Percentiles rank a stretch among this genome's conserved stretches.
phyloP scores from a whole-genome alignment of 1,140 invertebrate species.

The Orchesella cincta region DNA sequence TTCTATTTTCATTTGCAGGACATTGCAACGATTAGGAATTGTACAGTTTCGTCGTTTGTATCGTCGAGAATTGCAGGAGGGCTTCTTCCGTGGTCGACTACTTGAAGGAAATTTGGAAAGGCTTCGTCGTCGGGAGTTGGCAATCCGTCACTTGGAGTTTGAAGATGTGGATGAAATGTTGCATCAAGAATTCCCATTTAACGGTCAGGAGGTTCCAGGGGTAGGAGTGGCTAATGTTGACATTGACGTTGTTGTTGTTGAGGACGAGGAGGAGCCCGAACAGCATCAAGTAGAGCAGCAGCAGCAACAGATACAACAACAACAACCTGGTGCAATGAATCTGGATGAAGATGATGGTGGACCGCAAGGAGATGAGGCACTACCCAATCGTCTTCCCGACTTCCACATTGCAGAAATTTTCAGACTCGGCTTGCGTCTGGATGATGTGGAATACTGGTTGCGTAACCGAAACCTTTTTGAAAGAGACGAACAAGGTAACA shows the following conservation, averaged over 20 bases:
- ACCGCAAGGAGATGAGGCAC: neutral
- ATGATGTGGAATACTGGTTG: conserved; percentile 6
- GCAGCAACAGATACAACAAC: too few species aligned
- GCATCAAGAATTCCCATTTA: neutral
- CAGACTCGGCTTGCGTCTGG: neutral
- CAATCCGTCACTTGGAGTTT: neutral
- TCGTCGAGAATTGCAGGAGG: neutral
- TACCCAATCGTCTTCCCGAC: neutral
- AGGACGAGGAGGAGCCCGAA: too few species aligned
- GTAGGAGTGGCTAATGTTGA: neutral
- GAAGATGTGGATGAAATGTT: neutral
- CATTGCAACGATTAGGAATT: neutral
- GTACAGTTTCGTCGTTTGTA: neutral
- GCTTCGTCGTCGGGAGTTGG: neutral
- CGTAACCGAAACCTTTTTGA: neutral
- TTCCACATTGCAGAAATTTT: neutral
- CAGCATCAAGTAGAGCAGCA: neutral
- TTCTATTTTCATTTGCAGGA: too few species aligned
- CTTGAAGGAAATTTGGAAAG: neutral
- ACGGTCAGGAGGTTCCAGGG: neutral
- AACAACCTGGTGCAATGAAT: too few species aligned
- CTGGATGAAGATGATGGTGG: conserved; percentile 13
- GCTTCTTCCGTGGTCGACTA: neutral
- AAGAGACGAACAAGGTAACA: neutral
- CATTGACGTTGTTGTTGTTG: neutral